Conservation (phyloP, 1,140 invertebrate species). For the Drosophila bocqueti region DNA sequence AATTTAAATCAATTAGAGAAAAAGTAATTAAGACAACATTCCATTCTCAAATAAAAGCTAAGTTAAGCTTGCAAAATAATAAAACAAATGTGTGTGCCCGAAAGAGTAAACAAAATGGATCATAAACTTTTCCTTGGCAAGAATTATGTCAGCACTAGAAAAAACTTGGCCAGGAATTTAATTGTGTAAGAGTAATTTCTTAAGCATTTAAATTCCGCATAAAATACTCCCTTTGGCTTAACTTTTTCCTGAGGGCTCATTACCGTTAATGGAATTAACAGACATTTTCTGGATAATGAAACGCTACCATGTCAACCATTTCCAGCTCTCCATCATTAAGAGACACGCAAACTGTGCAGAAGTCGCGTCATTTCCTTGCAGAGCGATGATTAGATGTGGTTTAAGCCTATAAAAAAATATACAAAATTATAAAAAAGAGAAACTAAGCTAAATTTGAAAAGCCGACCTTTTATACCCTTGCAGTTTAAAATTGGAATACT, state of each 20-base stretch:
- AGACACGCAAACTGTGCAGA: conserved; percentile 58
- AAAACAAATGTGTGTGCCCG: not conserved
- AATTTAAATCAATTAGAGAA: conserved; percentile 8
- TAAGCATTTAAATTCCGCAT: conserved; percentile 4
- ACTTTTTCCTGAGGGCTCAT: not conserved
- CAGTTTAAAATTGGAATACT: no score
- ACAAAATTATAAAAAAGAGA: not conserved
- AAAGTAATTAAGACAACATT: not conserved
- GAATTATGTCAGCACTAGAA: not conserved
- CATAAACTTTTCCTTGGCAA: conserved; percentile 6
- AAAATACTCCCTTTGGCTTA: not conserved
- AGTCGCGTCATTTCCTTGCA: conserved; percentile 54
- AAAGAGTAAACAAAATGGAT: conserved; percentile 5
- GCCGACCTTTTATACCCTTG: no score
- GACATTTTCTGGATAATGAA: conserved; percentile 51
- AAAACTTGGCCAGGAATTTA: not conserved
- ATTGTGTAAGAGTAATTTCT: not conserved
- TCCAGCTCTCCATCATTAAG: conserved; percentile 52
- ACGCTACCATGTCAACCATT: conserved; percentile 32
- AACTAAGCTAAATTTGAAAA: no score
- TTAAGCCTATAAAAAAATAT: conserved; percentile 4
- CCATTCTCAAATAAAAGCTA: not conserved
- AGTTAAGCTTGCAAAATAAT: not conserved
- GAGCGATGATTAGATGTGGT: conserved; percentile 48
- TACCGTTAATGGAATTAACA: conserved; percentile 40